phyloP scores from a whole-genome alignment of 2,797 vertebrate species.

The Coccyzus lansbergi region DNA sequence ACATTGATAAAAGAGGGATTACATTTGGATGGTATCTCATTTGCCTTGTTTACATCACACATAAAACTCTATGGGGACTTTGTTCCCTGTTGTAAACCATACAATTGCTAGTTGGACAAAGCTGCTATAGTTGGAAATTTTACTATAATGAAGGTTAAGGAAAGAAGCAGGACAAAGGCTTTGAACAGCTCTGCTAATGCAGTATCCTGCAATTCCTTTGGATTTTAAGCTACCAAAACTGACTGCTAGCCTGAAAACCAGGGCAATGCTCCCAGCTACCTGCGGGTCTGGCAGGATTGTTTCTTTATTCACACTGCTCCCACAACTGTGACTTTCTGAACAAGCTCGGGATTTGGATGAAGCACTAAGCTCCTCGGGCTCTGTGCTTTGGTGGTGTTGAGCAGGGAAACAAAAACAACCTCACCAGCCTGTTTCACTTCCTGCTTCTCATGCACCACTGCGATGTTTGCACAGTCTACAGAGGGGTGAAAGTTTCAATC shows the following conservation, averaged over 20 bases:
- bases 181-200: background rate
- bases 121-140: background rate
- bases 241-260: background rate
- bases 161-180: constrained; percentile 6
- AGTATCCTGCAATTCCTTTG: background rate
- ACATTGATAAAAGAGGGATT: constrained; percentile 11
- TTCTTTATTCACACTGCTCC: background rate
- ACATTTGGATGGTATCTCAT: background rate
- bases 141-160: background rate
- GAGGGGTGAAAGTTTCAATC: background rate
- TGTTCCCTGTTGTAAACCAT: background rate
- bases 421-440: constrained; percentile 54
- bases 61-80: background rate
- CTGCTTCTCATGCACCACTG: constrained; percentile 27
- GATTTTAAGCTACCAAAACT: background rate
- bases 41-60: constrained; percentile 40
- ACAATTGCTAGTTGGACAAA: background rate
- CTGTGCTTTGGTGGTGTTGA: background rate
- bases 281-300: background rate
- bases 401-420: background rate
- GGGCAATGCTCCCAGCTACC: background rate
- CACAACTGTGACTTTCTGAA: background rate
- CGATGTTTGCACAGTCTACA: rapidly evolving
- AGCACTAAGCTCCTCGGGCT: background rate
- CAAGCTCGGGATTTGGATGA: background rate